phyloP scores from a whole-genome alignment of 2,113 vertebrate species.

The Neotoma lepida region DNA sequence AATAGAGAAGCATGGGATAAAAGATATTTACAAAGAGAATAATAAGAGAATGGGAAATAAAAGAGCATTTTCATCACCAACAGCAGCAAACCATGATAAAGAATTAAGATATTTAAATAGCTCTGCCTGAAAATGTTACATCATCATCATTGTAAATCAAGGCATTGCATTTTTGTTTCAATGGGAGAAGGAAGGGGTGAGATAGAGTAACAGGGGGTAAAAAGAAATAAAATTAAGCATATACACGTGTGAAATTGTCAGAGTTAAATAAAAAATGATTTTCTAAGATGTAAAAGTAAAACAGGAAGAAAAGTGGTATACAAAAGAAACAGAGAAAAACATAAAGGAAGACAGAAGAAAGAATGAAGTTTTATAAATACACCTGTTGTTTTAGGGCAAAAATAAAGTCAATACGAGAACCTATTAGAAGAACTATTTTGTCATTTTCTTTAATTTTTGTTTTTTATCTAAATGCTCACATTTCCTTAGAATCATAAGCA shows the following conservation, averaged over 20 bases:
- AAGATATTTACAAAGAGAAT: neutral
- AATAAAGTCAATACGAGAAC: neutral
- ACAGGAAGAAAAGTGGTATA: neutral
- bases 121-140: neutral
- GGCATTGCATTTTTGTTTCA: neutral
- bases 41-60: neutral
- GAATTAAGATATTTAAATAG: conserved; percentile 22
- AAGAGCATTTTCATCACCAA: neutral
- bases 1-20: neutral
- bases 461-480: neutral
- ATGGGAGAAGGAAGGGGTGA: neutral
- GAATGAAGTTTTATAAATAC: neutral
- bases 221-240: neutral
- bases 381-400: neutral
- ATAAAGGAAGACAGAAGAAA: neutral
- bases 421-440: neutral
- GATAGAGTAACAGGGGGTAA: neutral
- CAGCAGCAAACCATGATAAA: neutral
- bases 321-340: neutral
- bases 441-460: neutral
- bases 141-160: neutral
- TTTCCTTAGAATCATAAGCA: neutral
- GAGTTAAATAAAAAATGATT: neutral
- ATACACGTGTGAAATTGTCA: neutral
- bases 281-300: neutral